phyloP scores from a whole-genome alignment of 2,113 vertebrate species.

The Poecile atricapillus region DNA sequence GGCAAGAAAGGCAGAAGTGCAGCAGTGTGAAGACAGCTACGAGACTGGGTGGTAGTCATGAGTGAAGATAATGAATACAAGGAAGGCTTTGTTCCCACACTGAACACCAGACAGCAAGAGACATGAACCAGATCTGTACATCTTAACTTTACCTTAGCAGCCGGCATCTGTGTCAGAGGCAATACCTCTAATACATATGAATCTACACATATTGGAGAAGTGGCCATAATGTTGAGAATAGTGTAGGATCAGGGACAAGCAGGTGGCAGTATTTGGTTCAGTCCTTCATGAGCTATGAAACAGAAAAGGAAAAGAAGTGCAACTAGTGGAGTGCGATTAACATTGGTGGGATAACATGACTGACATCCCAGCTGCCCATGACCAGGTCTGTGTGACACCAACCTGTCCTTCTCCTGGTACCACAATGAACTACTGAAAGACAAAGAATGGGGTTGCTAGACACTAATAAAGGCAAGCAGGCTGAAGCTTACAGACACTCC shows the following conservation, averaged over 20 bases:
- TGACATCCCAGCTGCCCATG: neutral
- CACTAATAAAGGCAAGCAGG: neutral
- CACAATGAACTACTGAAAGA: neutral
- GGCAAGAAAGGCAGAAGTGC: neutral
- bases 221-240: neutral
- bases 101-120: neutral
- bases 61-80: neutral
- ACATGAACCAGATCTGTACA: neutral
- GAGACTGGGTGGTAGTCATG: neutral
- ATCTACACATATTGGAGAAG: neutral
- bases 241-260: neutral
- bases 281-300: neutral
- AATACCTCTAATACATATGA: neutral
- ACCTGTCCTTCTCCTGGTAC: neutral
- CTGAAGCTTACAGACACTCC: neutral
- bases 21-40: neutral
- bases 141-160: neutral
- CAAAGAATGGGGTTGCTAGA: neutral
- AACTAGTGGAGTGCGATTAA: neutral
- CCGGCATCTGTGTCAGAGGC: neutral
- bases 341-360: neutral
- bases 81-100: neutral
- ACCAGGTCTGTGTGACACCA: neutral
- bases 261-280: neutral
- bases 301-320: neutral